Evolutionary conservation across 2,888 invertebrate genomes (phyloP), one percentile per base, ranked within the genome.

Genomic region (Xanthia icteritia): DNA sequence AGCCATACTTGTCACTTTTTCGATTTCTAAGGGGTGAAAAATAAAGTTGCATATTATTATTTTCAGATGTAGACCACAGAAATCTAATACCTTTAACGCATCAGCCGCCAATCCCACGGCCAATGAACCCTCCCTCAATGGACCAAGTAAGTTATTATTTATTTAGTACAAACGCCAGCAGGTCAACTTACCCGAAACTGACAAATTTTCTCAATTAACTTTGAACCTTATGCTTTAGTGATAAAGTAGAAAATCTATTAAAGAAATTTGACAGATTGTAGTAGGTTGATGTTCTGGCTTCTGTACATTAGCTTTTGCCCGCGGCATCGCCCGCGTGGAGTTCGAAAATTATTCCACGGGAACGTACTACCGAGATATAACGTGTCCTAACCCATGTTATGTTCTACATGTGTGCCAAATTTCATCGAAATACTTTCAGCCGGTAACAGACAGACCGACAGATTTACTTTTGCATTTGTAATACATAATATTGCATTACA

Each of bases 41-140:
- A 51, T 71, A 15, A 39, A 23, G 0, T 20, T 39, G 4, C 0
- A 0, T 23, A 6, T 65, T 66, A 11, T 70, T 5, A n/a, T 71
- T 95, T 95, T 87, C 97, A 93, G 98, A 98, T 92, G 98, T 98
- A 69, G 98, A 98, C 93, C 98, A 98, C 91, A 97, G 98, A 86
- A 99, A 99, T 95, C 94, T 99, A 81, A 99, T 99, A 90, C 98
- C 98, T 78, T 94, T 99, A 71, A 98, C 98, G 20, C 98, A 98
- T 58, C 98, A 94, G 79, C 91, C 91, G 58, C 86, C 92, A 23
- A n/a, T 64, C 17, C 89, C 90, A 27, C 87, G 91, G 11, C 90
- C 91, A 2, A 81, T 87, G 48, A 75, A 84, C 86, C 89, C 17
- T 83, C 87, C 75, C 75, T 88, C 6, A 76, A 85, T 92, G 76